These are phyloP conservation scores for Myotis planiceps DNA, from an alignment of 2,797 vertebrate species.

Conservation along the genomic window DNA sequence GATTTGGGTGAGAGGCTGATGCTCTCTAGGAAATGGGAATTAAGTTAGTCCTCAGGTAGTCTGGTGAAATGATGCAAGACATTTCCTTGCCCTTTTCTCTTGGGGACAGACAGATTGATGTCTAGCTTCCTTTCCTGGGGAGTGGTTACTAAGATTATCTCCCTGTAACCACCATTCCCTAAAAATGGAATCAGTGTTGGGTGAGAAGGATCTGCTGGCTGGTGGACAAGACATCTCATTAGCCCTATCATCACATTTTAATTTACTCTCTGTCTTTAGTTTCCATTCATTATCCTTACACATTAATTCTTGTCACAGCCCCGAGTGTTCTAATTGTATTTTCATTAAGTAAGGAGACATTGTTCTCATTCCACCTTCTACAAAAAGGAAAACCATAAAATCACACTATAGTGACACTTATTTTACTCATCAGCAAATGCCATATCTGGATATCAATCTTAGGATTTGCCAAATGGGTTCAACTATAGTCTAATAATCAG, in stretches of 20 bases:
- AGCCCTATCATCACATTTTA: constrained; percentile 23
- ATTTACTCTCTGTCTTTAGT: constrained; percentile 2
- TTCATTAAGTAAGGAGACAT: constrained; percentile 14
- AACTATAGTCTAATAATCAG: neutral
- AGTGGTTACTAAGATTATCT: neutral
- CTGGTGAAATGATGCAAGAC: neutral
- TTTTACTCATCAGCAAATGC: neutral
- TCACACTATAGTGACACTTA: neutral
- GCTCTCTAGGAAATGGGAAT: neutral
- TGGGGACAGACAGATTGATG: neutral
- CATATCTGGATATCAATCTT: neutral
- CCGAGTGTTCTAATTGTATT: constrained; percentile 8
- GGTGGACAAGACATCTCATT: neutral
- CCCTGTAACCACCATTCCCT: neutral
- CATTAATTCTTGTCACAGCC: constrained; percentile 19
- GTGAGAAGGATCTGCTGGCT: neutral
- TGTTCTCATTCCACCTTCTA: constrained; percentile 19
- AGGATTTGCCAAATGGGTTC: neutral
- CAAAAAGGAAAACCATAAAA: constrained; percentile 21
- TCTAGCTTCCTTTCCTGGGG: neutral
- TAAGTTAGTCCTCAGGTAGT: neutral
- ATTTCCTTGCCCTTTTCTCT: neutral
- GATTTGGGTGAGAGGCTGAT: neutral
- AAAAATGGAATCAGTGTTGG: neutral
- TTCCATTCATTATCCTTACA: constrained; percentile 7